Evolutionary conservation across 2,797 vertebrate species (phyloP).

Genomic region (Tolypeutes matacus): DNA sequence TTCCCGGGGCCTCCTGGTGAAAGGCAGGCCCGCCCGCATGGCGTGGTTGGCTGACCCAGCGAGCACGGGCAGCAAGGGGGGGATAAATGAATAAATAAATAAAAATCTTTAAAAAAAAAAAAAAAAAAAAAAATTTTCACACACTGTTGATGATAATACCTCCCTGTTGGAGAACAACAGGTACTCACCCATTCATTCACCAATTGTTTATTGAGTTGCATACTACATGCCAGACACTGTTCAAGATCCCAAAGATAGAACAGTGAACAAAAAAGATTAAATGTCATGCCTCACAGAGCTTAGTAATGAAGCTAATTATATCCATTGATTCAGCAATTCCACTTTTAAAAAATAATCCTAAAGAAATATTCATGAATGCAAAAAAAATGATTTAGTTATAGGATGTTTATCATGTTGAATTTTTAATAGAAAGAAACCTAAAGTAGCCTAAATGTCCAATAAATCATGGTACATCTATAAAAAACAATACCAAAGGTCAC

Average conservation of each 20-base stretch:
- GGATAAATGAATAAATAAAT: no score
- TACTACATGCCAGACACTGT: background rate
- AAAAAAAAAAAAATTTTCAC: no score
- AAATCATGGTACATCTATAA: slow-evolving; percentile 16
- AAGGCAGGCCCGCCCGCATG: no score
- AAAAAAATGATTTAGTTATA: background rate
- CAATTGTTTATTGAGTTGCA: background rate
- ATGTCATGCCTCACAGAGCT: slow-evolving; percentile 26
- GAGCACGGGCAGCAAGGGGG: no score
- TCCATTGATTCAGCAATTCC: slow-evolving; percentile 30
- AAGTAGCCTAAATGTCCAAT: slow-evolving; percentile 5
- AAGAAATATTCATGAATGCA: slow-evolving; percentile 57
- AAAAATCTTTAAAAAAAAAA: no score
- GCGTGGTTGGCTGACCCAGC: no score
- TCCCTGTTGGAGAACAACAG: background rate
- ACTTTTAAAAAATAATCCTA: slow-evolving; percentile 52
- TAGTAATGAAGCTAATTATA: slow-evolving; percentile 57
- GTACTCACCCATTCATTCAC: background rate
- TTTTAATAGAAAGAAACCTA: slow-evolving; percentile 49
- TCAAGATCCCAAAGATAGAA: background rate
- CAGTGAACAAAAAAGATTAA: slow-evolving; percentile 19
- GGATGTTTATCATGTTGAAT: background rate
- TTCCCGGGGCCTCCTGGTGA: no score
- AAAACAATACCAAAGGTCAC: slow-evolving; percentile 16
- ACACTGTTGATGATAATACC: background rate